phyloP scores from a whole-genome alignment of 2,113 vertebrate species.

The Rhinogobius similis region DNA sequence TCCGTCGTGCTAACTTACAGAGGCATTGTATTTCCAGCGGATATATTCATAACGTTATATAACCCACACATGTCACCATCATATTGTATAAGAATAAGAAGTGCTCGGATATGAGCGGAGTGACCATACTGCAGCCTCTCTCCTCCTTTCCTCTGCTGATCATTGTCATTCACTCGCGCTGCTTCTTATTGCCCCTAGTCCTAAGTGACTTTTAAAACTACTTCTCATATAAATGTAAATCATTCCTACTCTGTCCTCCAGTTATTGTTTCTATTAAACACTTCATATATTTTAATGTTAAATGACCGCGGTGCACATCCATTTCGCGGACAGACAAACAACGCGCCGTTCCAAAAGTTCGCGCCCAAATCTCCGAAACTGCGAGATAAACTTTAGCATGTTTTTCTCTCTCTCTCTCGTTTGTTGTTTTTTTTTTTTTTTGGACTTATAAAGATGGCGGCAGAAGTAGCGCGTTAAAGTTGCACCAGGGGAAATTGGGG shows the following conservation, averaged over 20 bases:
- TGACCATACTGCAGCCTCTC: neutral
- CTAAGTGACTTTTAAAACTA: slow-evolving; percentile 9
- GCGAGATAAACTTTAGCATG: too few relatives aligned
- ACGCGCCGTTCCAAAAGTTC: neutral
- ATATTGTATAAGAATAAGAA: neutral
- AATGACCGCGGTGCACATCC: neutral
- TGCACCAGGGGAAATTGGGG: slow-evolving; percentile 5
- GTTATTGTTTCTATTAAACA: slow-evolving; percentile 19
- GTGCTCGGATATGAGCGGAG: neutral
- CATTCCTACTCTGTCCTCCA: slow-evolving; percentile 8
- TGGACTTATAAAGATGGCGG: neutral
- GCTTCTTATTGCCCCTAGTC: slow-evolving; percentile 9
- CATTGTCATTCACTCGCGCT: slow-evolving; percentile 10
- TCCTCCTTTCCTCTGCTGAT: neutral
- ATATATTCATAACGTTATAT: neutral
- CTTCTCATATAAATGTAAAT: slow-evolving; percentile 19
- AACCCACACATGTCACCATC: neutral
- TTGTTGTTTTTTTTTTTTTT: too few relatives aligned
- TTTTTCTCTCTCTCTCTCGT: too few relatives aligned
- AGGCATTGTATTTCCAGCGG: neutral
- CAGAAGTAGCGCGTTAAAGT: neutral
- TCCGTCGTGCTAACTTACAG: neutral
- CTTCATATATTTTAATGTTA: slow-evolving; percentile 11
- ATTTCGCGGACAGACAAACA: neutral
- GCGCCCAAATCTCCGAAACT: neutral